Conservation (phyloP, 2,113 vertebrate species). For the Callithrix jacchus region DNA sequence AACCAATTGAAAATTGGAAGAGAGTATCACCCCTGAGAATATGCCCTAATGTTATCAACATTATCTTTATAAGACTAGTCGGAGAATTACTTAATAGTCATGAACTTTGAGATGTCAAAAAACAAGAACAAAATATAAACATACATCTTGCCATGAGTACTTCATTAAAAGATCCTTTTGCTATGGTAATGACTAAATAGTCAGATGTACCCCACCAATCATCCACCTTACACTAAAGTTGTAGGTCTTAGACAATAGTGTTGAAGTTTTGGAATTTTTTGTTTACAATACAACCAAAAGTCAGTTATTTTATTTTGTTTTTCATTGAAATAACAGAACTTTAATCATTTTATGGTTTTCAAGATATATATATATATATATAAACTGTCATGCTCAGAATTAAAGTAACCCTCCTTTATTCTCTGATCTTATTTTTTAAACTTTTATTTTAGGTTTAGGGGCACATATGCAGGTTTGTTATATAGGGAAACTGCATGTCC, state of each 20-base stretch:
- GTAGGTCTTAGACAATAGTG: neutral
- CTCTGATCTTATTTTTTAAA: too few relatives aligned
- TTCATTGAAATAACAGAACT: too few relatives aligned
- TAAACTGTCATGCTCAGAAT: too few relatives aligned
- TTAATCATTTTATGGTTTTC: too few relatives aligned
- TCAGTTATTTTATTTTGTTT: too few relatives aligned
- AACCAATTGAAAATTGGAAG: neutral
- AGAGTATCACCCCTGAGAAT: neutral
- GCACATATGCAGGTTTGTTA: too few relatives aligned
- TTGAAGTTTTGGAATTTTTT: constrained; percentile 28
- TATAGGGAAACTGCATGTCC: too few relatives aligned
- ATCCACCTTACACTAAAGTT: neutral
- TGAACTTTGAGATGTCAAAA: constrained; percentile 7
- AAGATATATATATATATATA: too few relatives aligned
- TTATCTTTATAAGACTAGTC: neutral
- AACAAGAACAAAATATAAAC: neutral
- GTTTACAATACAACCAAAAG: too few relatives aligned
- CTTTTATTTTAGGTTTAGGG: too few relatives aligned
- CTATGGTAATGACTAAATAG: neutral
- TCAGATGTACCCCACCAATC: neutral
- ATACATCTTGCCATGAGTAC: neutral
- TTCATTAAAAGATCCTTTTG: neutral
- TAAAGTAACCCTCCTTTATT: too few relatives aligned
- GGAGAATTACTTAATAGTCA: neutral
- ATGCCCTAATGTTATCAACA: neutral